Evolutionary conservation across 2,888 invertebrate species (phyloP), one percentile per base, ranked within the genome.

Genomic region (Pterostichus madidus): DNA sequence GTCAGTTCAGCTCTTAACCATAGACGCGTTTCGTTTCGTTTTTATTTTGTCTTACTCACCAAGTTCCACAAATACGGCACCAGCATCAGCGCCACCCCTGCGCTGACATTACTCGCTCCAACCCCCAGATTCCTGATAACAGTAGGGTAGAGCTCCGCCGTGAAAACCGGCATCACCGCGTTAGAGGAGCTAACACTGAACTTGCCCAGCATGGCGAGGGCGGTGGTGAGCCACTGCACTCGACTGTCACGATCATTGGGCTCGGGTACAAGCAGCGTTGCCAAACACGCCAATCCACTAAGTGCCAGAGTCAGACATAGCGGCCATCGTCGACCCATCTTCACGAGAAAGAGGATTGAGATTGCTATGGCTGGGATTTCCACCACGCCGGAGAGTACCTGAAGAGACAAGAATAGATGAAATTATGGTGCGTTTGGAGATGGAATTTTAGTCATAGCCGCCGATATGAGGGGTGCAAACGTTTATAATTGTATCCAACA

Each of bases 141-240:
- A 0, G 96, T 96, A 0, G 96, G 96, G 87, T 95, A 96, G 52
- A 96, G 89, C 90, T 96, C 96, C 0, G 95, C 94, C 6, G 95
- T 93, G 88, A 93, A 96, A 17, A 96, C 92, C 0, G 96, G 96
- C 91, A 96, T 91, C 86, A 96, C 94, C 87, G 94, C 95, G 87
- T 96, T 96, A 17, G 95, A 94, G 0, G 94, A 93, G 53, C 95
- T 95, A 78, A 96, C 94, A 32, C 94, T 93, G 86, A 96, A 95
- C 90, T 96, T 95, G 87, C 95, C 95, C 84, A 94, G 91, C 95
- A 96, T 95, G 61, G 95, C 92, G 85, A 95, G 92, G n/a, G 93
- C 92, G 56, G 95, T 94, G 89, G 94, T 93, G 68, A 94, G 87
- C 95, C 94, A 95, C 68, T 93, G 92, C 31, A 93, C 89, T 85